Evolutionary conservation across 2,797 vertebrate species (phyloP).

Genomic region (Heliangelus exortis): DNA sequence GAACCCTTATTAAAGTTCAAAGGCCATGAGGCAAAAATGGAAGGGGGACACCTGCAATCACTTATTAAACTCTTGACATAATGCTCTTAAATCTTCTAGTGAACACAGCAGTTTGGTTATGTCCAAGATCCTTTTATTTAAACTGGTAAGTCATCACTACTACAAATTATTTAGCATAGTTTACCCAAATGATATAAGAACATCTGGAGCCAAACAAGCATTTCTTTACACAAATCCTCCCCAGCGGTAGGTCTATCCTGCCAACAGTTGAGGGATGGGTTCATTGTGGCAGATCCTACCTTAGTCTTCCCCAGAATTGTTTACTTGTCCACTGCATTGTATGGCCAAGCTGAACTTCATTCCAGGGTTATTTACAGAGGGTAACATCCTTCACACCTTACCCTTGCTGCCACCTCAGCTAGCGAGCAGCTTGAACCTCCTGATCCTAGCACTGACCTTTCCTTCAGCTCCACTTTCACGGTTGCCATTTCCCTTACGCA

Average conservation of each 20-base stretch:
- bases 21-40: not conserved
- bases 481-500: slow-evolving; percentile 4
- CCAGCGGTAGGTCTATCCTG: not conserved
- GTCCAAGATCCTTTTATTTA: not conserved
- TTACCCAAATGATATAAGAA: not conserved
- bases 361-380: not conserved
- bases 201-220: not conserved
- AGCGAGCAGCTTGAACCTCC: fast-evolving
- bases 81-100: not conserved
- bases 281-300: not conserved
- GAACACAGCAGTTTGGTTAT: not conserved
- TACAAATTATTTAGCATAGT: not conserved
- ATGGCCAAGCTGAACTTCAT: not conserved
- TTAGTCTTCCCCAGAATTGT: not conserved
- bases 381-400: not conserved
- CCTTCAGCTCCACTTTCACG: not conserved
- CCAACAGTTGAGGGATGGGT: not conserved
- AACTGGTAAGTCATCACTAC: not conserved
- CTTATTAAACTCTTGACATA: not conserved
- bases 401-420: not conserved
- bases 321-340: not conserved
- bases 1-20: not conserved
- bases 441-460: slow-evolving; percentile 1
- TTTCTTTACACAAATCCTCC: not conserved
- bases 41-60: not conserved